phyloP scores from a whole-genome alignment of 1,140 invertebrate genomes.

The Drosophila sp. region DNA sequence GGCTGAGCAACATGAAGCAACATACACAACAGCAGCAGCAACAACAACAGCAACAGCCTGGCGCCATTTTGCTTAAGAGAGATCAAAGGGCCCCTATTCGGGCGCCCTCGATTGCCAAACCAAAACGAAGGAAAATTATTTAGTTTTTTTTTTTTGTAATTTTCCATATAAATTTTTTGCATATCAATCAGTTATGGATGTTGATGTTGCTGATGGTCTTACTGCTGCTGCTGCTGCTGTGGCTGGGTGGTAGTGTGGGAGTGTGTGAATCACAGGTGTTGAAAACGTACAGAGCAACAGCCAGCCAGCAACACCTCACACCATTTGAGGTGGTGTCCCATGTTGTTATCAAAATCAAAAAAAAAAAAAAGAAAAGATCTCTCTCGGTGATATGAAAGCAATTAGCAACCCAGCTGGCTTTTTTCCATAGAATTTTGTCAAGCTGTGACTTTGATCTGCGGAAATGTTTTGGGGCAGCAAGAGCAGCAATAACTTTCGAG shows the following conservation, averaged over 20 bases:
- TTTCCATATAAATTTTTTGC: constrained; percentile 28
- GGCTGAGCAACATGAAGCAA: constrained; percentile 28
- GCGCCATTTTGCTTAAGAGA: constrained; percentile 66
- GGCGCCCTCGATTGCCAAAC: constrained; percentile 65
- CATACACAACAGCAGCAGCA: constrained; percentile 5
- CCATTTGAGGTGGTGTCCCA: constrained; percentile 45
- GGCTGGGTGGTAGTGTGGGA: neutral
- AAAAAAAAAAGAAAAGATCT: neutral
- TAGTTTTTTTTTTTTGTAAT: constrained; percentile 13
- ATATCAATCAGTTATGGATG: constrained; percentile 68
- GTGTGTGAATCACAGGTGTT: constrained; percentile 54
- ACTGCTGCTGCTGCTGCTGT: constrained; percentile 2
- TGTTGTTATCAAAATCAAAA: constrained; percentile 58
- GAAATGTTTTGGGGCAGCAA: constrained; percentile 56
- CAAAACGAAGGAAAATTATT: constrained; percentile 31
- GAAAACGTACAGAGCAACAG: constrained; percentile 43
- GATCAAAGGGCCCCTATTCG: constrained; percentile 64
- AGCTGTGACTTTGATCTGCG: constrained; percentile 81
- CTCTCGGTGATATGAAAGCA: constrained; percentile 69
- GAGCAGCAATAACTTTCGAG: constrained; percentile 72
- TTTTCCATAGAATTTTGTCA: constrained; percentile 76
- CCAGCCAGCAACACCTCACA: constrained; percentile 16
- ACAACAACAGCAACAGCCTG: constrained; percentile 28
- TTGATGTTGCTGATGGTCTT: constrained; percentile 36
- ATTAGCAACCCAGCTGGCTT: constrained; percentile 68